A percentile compares a stretch with the other conserved stretches of the same genome.
phyloP scores from a whole-genome alignment of 2,797 vertebrate species.

The Sebastes trivittatus region DNA sequence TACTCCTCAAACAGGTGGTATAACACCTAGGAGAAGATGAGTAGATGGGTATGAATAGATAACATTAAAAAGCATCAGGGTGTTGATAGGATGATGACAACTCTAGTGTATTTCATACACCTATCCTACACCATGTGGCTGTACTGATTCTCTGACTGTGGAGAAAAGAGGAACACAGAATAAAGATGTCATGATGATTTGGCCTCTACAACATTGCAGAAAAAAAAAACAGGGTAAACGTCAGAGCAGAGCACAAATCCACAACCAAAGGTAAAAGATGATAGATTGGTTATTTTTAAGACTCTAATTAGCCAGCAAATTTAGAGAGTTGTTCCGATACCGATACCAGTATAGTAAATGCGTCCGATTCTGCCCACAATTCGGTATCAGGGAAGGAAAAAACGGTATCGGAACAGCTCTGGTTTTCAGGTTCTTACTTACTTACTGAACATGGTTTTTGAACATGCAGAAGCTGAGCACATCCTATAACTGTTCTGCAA shows the following conservation, averaged over 20 bases:
- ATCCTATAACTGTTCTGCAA: background rate
- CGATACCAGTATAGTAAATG: too few relatives aligned
- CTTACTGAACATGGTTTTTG: background rate
- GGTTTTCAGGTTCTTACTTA: background rate
- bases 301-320: background rate
- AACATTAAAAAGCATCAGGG: background rate
- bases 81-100: background rate
- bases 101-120: background rate
- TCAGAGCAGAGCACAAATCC: background rate
- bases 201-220: background rate
- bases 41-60: background rate
- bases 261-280: background rate
- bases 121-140: background rate
- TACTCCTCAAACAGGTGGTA: conserved; percentile 98
- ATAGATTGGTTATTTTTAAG: background rate
- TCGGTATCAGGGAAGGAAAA: too few relatives aligned
- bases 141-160: background rate
- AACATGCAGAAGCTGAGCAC: background rate
- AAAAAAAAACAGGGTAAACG: background rate
- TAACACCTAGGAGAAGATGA: conserved; percentile 84
- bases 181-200: background rate
- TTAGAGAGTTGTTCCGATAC: too few relatives aligned
- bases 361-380: too few relatives aligned
- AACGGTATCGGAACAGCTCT: too few relatives aligned
- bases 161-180: background rate